Conservation (phyloP, 2,113 vertebrate genomes). For the Semnornis frantzii region DNA sequence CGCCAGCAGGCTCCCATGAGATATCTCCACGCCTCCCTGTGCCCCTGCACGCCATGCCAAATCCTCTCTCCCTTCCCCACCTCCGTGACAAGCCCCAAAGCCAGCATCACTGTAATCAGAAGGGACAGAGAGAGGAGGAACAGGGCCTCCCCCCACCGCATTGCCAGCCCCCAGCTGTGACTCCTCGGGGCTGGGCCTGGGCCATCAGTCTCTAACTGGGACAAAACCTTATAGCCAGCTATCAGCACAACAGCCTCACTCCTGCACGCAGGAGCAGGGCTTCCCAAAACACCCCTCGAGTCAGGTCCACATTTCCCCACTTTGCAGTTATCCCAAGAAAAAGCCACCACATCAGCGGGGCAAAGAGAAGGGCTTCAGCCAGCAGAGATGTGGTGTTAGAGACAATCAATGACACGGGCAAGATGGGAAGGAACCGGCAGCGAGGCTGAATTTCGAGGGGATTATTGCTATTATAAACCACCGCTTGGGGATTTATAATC, state of each 20-base stretch:
- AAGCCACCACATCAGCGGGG: rapidly evolving
- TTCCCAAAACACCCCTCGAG: background rate
- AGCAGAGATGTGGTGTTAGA: rapidly evolving
- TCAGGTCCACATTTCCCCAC: background rate
- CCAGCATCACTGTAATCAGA: background rate
- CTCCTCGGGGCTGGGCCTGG: background rate
- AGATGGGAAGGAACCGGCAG: slow-evolving; percentile 8
- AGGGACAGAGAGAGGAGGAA: slow-evolving; percentile 30
- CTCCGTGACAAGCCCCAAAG: slow-evolving; percentile 38
- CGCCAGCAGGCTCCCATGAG: background rate
- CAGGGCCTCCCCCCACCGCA: rapidly evolving
- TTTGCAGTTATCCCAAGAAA: rapidly evolving
- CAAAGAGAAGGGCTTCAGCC: rapidly evolving
- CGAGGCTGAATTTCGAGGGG: slow-evolving; percentile 52
- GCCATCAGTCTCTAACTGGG: background rate
- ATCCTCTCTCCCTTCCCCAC: background rate
- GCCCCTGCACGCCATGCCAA: background rate
- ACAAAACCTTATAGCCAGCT: background rate
- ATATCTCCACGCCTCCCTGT: rapidly evolving
- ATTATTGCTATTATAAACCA: slow-evolving; percentile 66
- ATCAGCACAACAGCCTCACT: rapidly evolving
- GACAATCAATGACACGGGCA: rapidly evolving
- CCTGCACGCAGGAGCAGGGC: background rate
- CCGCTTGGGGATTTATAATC: slow-evolving; percentile 63
- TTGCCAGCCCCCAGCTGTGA: background rate